Conservation (phyloP, 2,797 vertebrate species). For the Eospalax fontanierii region DNA sequence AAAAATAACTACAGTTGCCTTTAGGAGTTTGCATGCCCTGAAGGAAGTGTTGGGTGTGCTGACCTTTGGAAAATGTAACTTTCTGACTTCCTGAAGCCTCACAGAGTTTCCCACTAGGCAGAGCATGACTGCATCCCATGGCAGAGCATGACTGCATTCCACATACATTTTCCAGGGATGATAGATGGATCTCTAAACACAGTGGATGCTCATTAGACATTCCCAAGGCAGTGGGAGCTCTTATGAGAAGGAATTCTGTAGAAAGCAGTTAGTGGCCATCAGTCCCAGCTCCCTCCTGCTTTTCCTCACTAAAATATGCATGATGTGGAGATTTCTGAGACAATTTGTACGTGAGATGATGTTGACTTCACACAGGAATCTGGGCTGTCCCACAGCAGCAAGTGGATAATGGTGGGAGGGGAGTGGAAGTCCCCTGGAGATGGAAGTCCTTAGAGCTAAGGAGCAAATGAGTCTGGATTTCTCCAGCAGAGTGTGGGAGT, state of each 20-base stretch:
- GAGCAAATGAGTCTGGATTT: neutral
- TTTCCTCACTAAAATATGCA: neutral
- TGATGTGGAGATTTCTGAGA: neutral
- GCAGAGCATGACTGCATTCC: neutral
- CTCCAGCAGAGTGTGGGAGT: neutral
- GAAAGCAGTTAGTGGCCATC: neutral
- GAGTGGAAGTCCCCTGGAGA: neutral
- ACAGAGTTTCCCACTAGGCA: neutral
- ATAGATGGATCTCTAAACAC: neutral
- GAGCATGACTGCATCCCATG: neutral
- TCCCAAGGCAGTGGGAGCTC: neutral
- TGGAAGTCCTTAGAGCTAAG: neutral
- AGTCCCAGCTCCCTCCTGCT: neutral
- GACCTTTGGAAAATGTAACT: neutral
- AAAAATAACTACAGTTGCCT: neutral
- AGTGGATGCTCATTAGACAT: neutral
- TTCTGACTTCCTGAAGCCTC: neutral
- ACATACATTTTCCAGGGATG: neutral
- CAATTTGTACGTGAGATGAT: conserved; percentile 11
- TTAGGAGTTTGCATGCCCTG: neutral
- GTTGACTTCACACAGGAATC: neutral
- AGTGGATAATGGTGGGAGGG: neutral
- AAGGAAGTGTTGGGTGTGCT: neutral
- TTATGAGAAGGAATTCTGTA: neutral
- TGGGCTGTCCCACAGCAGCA: neutral